These are phyloP conservation scores for Emydoidea blandingii DNA, from an alignment of 2,797 vertebrate genomes.

Conservation along the genomic window DNA sequence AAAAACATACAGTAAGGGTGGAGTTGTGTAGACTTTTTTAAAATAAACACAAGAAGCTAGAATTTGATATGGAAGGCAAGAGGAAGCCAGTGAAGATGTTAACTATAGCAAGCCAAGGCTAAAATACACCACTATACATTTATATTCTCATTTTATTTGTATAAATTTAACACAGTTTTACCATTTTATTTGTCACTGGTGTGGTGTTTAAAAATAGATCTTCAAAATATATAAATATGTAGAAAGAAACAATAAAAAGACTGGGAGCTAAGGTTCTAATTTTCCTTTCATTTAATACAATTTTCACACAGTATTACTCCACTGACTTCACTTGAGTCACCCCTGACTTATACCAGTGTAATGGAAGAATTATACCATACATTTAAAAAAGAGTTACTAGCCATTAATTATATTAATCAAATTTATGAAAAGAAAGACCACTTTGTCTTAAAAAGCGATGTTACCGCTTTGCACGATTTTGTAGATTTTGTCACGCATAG, in stretches of 20 bases:
- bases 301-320: background rate
- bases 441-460: background rate
- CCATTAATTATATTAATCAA: background rate
- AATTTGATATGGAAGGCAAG: background rate
- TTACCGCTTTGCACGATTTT: background rate
- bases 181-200: background rate
- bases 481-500: background rate
- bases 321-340: background rate
- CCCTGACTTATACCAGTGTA: background rate
- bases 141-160: background rate
- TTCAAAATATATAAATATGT: background rate
- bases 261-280: background rate
- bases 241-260: background rate
- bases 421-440: background rate
- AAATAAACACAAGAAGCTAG: background rate
- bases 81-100: background rate
- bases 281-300: background rate
- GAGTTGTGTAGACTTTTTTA: background rate
- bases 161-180: background rate
- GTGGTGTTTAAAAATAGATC: background rate
- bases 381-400: background rate
- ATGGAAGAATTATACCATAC: background rate
- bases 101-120: background rate
- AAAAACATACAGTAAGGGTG: background rate
- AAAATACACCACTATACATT: background rate